phyloP scores from a whole-genome alignment of 2,797 vertebrate genomes.

The Vireo griseus region DNA sequence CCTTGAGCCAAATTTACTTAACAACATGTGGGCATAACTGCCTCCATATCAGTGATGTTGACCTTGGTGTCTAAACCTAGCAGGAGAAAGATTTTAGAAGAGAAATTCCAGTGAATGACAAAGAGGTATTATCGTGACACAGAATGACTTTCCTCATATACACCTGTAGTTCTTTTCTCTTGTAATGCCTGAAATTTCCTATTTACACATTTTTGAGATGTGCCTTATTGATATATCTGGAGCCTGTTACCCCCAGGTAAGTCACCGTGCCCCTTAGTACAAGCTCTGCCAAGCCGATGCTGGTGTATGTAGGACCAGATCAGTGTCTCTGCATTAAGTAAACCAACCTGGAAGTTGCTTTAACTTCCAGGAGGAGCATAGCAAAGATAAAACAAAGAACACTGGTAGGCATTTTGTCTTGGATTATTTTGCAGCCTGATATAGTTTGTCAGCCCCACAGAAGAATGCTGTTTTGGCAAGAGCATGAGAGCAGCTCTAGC shows the following conservation, averaged over 20 bases:
- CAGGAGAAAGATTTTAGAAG: not conserved
- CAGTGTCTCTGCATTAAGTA: not conserved
- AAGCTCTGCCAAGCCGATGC: not conserved
- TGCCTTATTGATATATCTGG: not conserved
- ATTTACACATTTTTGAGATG: not conserved
- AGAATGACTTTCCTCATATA: not conserved
- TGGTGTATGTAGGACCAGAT: not conserved
- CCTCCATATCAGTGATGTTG: rapidly evolving
- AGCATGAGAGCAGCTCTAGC: not conserved
- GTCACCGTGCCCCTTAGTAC: rapidly evolving
- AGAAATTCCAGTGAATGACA: not conserved
- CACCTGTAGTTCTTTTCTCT: not conserved
- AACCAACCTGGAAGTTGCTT: not conserved
- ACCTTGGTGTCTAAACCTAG: not conserved
- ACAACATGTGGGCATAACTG: not conserved
- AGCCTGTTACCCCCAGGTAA: not conserved
- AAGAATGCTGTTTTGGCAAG: not conserved
- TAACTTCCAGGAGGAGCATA: not conserved
- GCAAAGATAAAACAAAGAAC: not conserved
- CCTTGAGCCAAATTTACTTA: not conserved
- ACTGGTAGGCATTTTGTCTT: not conserved
- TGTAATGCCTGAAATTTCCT: not conserved
- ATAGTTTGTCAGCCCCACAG: not conserved
- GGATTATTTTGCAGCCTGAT: not conserved
- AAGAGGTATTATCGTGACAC: rapidly evolving